A percentile compares a stretch with the other conserved stretches of the same genome.
Evolutionary conservation across 92 coral and sea anemone species (phyloP).

Genomic region (Parazoanthus swiftii): DNA sequence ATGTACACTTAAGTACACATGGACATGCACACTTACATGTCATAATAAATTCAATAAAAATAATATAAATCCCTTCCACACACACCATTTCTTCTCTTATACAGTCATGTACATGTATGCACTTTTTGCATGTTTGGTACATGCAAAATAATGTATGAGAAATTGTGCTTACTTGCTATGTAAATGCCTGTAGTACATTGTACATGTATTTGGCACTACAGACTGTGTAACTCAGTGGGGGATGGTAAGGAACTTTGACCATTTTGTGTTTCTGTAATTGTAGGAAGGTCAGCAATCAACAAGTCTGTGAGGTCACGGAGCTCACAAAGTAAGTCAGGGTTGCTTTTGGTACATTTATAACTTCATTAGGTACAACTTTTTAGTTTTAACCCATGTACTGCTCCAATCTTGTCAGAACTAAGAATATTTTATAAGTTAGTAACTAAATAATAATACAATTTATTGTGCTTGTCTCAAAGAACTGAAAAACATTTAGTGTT

Average conservation of each 20-base stretch:
- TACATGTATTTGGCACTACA: background rate
- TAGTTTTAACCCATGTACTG: background rate
- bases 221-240: background rate
- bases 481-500: too few species aligned
- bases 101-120: too few species aligned
- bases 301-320: slow-evolving; percentile 88
- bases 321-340: slow-evolving; percentile 74
- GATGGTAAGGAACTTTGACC: background rate
- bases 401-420: background rate
- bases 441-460: too few species aligned
- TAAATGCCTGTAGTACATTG: too few species aligned
- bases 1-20: background rate
- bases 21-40: background rate
- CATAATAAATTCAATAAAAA: too few species aligned
- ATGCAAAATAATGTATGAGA: too few species aligned
- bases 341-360: background rate
- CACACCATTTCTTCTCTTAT: too few species aligned
- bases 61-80: background rate
- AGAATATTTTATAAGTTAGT: background rate
- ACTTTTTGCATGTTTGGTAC: too few species aligned
- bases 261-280: background rate
- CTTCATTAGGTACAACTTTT: too few species aligned
- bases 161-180: too few species aligned
- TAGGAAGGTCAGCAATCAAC: slow-evolving; percentile 25
- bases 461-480: too few species aligned